A percentile compares a stretch with the other conserved stretches of the same genome.
These are phyloP conservation scores for Polydrusus cervinus DNA, from an alignment of 2,888 invertebrate species.

Conservation along the genomic window DNA sequence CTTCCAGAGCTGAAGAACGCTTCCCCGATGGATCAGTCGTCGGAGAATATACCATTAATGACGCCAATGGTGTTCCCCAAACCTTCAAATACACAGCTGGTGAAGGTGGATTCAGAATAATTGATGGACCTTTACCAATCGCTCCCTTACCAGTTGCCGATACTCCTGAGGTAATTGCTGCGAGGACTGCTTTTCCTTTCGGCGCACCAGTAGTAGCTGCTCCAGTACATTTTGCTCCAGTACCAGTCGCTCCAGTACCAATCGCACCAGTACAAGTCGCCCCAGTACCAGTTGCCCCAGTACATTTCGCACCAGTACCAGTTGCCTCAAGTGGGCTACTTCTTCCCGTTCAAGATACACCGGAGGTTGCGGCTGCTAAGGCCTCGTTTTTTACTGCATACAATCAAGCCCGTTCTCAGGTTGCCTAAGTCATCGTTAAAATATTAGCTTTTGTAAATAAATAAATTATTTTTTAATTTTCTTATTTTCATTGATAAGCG, in stretches of 20 bases:
- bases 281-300: not conserved
- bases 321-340: not conserved
- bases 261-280: too few relatives aligned
- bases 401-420: not conserved
- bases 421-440: not conserved
- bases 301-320: not conserved
- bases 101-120: conserved; percentile 56
- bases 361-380: conserved; percentile 20
- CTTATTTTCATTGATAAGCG: too few relatives aligned
- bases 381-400: conserved; percentile 40
- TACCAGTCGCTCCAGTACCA: too few relatives aligned
- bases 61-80: conserved; percentile 50
- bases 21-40: conserved; percentile 57
- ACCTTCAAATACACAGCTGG: conserved; percentile 57
- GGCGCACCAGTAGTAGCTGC: not conserved
- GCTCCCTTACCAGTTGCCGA: conserved; percentile 54
- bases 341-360: conserved; percentile 8
- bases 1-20: conserved; percentile 54
- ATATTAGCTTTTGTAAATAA: not conserved
- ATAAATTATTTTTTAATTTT: not conserved
- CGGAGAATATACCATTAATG: conserved; percentile 57
- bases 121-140: conserved; percentile 55
- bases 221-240: not conserved
- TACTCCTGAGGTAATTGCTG: conserved; percentile 16
- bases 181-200: not conserved